These are phyloP conservation scores for Hetaerina americana DNA, from an alignment of 1,140 invertebrate species.

Conservation along the genomic window DNA sequence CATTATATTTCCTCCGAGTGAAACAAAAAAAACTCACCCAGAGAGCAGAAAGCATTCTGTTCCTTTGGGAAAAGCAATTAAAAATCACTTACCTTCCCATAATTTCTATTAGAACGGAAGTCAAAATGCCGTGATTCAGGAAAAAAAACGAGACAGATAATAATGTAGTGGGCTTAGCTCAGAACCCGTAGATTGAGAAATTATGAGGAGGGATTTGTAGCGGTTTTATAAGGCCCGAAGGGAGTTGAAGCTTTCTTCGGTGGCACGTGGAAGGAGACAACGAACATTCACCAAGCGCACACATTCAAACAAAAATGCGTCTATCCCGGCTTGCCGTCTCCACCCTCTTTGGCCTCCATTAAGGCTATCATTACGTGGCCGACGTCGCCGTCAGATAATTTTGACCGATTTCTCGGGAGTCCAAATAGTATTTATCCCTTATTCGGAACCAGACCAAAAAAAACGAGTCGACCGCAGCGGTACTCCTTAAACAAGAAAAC, in stretches of 20 bases:
- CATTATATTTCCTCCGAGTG: not conserved
- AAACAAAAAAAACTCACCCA: not conserved
- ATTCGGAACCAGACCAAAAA: not conserved
- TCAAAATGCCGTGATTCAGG: too few relatives aligned
- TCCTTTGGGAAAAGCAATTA: not conserved
- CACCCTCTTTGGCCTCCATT: too few relatives aligned
- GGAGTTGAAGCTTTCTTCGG: too few relatives aligned
- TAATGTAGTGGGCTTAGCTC: too few relatives aligned
- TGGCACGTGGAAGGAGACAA: too few relatives aligned
- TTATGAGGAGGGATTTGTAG: not conserved
- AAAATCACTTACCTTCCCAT: not conserved
- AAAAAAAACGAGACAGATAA: not conserved
- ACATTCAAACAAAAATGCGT: too few relatives aligned
- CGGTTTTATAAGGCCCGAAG: not conserved
- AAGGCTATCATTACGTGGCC: too few relatives aligned
- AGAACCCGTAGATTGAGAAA: not conserved
- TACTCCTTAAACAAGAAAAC: not conserved
- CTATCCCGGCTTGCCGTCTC: too few relatives aligned
- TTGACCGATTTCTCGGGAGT: too few relatives aligned
- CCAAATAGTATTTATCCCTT: not conserved
- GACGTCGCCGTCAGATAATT: too few relatives aligned
- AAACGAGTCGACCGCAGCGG: not conserved
- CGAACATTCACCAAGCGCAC: too few relatives aligned
- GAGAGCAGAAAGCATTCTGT: not conserved
- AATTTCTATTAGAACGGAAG: too few relatives aligned